A percentile compares a stretch with the other conserved stretches of the same genome.
phyloP scores from a whole-genome alignment of 2,113 vertebrate genomes.

The Pycnonotus jocosus region DNA sequence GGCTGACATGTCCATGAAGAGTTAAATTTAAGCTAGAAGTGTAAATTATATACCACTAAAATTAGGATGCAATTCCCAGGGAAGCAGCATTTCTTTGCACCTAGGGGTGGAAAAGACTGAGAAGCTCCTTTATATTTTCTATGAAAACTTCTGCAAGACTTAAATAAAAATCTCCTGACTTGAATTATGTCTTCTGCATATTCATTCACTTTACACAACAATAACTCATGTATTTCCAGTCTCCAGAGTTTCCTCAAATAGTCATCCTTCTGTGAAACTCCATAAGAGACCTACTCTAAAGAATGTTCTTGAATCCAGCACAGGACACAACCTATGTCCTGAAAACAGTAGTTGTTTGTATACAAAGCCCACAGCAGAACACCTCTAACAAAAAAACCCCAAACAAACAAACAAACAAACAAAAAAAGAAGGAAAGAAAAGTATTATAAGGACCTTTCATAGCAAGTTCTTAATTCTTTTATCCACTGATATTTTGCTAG shows the following conservation, averaged over 20 bases:
- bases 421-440: not conserved
- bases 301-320: not conserved
- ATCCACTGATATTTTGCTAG: not conserved
- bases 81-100: not conserved
- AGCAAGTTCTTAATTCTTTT: not conserved
- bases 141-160: not conserved
- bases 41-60: not conserved
- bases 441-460: not conserved
- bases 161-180: not conserved
- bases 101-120: not conserved
- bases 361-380: not conserved
- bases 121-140: not conserved
- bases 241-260: not conserved
- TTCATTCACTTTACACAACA: not conserved
- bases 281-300: not conserved
- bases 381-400: not conserved
- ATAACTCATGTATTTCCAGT: not conserved
- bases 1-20: not conserved
- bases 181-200: not conserved
- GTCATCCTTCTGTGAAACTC: not conserved
- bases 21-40: constrained; percentile 8
- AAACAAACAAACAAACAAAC: not conserved
- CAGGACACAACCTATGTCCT: not conserved
- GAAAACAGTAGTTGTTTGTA: not conserved
- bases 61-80: not conserved